Conservation (phyloP, 2,888 invertebrate genomes). For the Dasysyrphus albostriatus region DNA sequence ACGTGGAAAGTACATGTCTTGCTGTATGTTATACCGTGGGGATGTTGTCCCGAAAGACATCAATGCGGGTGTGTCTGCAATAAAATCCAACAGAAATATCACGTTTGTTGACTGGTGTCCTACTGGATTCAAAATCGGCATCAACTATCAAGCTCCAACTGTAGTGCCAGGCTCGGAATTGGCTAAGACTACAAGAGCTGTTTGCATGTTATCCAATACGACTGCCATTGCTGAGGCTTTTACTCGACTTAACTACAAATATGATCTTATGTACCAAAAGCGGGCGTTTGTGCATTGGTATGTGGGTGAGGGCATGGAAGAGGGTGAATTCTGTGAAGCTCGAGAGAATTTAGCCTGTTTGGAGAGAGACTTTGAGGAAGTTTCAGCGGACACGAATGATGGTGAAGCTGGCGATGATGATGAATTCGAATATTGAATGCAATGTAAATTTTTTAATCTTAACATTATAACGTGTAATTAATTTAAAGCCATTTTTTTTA, state of each 20-base stretch:
- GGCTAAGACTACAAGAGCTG: constrained; percentile 93
- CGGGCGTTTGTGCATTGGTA: constrained; percentile 97
- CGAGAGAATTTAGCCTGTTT: constrained; percentile 82
- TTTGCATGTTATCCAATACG: constrained; percentile 95
- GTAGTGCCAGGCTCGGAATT: constrained; percentile 91
- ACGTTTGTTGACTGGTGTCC: constrained; percentile 98
- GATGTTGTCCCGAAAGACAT: constrained; percentile 96
- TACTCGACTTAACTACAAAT: constrained; percentile 95
- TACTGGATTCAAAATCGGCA: constrained; percentile 95
- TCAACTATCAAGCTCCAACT: constrained; percentile 93
- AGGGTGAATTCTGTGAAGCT: constrained; percentile 83
- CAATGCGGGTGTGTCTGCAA: constrained; percentile 91
- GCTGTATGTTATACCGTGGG: constrained; percentile 93
- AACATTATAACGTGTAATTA: neutral
- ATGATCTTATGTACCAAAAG: constrained; percentile 89
- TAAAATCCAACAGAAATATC: constrained; percentile 91
- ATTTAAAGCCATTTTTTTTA: constrained; percentile 25
- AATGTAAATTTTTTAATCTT: neutral
- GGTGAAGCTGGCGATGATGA: constrained; percentile 77
- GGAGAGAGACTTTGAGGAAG: constrained; percentile 83
- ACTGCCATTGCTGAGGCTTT: constrained; percentile 96
- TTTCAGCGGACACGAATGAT: constrained; percentile 79
- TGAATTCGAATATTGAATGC: constrained; percentile 78
- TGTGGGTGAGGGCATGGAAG: constrained; percentile 84
- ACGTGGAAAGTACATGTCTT: constrained; percentile 95